Percentiles rank a stretch among this genome's conserved stretches.
These are phyloP conservation scores for Nipponacmea schrenckii DNA, from an alignment of 2,888 invertebrate species.

Conservation along the genomic window DNA sequence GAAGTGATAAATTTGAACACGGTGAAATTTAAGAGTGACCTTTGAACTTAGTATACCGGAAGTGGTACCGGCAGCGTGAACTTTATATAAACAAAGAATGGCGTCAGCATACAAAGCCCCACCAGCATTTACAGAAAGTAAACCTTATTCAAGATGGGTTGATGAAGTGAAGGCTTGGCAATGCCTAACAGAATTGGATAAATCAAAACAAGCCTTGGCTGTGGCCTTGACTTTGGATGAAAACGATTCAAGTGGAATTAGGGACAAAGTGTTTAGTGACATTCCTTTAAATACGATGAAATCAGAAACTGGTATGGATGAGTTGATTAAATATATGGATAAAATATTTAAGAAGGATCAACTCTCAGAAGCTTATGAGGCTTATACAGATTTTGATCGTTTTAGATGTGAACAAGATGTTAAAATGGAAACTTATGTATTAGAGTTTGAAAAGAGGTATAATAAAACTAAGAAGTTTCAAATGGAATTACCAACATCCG, in stretches of 20 bases:
- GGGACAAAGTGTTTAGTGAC: background rate
- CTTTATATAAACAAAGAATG: too few species aligned
- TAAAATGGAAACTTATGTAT: slow-evolving; percentile 2
- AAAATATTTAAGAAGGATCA: background rate
- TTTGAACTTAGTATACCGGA: too few species aligned
- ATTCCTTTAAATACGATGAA: background rate
- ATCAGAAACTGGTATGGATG: background rate
- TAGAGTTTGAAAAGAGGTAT: background rate
- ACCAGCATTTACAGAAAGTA: too few species aligned
- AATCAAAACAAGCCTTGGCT: too few species aligned
- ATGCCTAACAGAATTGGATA: too few species aligned
- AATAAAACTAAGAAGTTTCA: background rate
- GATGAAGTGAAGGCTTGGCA: too few species aligned
- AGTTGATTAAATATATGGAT: background rate
- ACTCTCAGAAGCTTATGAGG: background rate
- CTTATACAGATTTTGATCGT: slow-evolving; percentile 2
- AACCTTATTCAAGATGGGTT: too few species aligned
- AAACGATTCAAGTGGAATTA: background rate
- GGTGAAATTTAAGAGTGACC: too few species aligned
- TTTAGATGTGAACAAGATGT: background rate
- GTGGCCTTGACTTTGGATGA: too few species aligned
- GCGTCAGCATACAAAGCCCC: background rate
- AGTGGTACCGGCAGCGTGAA: too few species aligned
- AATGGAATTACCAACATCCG: background rate
- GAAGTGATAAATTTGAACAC: too few species aligned